Evolutionary conservation across 1,140 invertebrate species (phyloP), one percentile per base, ranked within the genome.

Genomic region (Bombus cullumanus): DNA sequence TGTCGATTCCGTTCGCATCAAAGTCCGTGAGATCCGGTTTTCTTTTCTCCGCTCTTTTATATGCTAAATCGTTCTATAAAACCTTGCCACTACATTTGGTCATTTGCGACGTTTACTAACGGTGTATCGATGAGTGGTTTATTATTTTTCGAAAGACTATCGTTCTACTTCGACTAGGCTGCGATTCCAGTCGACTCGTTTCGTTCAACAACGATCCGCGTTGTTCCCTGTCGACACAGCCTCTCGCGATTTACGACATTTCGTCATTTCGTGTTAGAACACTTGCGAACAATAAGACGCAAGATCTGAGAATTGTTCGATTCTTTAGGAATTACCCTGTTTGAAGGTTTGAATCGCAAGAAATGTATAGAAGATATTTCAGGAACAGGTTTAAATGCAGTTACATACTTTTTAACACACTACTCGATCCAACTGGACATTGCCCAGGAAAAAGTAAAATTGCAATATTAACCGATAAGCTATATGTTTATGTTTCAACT

Each of bases 21-120:
- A 69, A 78, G 39, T 28, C 25, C 82, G 47, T 78, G 82, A 69
- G 82, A 78, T 83, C 57, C 31, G 18, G 31, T 31, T 28, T 39
- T 47, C 22, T n/a, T 73, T 34, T 37, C 53, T 1, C 12, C 5
- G 31, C 9, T 66, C 57, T 31, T 75, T 62, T 81, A 31, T 72
- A 34, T 41, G 79, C n/a, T 72, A 41, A 81, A 71, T 73, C 80
- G 53, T 43, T 15, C 39, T 15, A 9, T 66, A 25, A 6, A 53
- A 5, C 4, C 43, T 53, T 13, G 31, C 1, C n/a, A 3, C n/a
- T 22, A 47, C 72, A 12, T 74, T 74, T 25, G 18, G n/a, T 13
- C 72, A 31, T 41, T 74, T 74, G 25, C 18, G 31, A 8, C 25
- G 22, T 22, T 22, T 8, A 31, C 31, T 3, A 53, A 15, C 73